Conservation (phyloP, 2,888 invertebrate species). For the Bunonema sp. region DNA sequence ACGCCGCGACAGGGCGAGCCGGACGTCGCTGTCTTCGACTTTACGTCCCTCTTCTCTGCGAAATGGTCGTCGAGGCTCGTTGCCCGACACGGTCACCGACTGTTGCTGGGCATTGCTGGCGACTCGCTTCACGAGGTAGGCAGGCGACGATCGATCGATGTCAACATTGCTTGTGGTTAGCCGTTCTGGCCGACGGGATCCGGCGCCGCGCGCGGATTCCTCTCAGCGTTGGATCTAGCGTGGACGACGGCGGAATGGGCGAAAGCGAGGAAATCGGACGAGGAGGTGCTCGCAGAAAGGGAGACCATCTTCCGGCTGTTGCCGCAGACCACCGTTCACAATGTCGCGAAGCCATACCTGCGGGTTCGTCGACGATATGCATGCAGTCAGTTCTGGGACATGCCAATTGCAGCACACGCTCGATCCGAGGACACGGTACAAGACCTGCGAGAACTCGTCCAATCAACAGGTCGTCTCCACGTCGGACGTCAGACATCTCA, state of each 20-base stretch:
- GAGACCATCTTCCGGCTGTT: constrained; percentile 76
- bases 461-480: too few species aligned
- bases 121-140: constrained; percentile 77
- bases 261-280: constrained; percentile 47
- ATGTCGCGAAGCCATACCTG: constrained; percentile 50
- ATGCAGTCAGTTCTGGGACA: background rate
- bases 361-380: background rate
- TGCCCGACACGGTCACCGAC: constrained; percentile 60
- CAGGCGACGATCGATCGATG: background rate
- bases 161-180: too few species aligned
- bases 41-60: constrained; percentile 93
- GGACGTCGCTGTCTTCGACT: constrained; percentile 95
- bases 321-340: constrained; percentile 90
- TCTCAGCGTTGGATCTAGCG: constrained; percentile 83
- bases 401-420: constrained; percentile 39
- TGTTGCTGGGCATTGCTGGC: constrained; percentile 78
- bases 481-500: too few species aligned
- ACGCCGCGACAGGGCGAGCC: constrained; percentile 43
- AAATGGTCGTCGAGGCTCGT: constrained; percentile 64
- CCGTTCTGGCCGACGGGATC: constrained; percentile 96
- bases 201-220: constrained; percentile 87
- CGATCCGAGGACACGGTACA: constrained; percentile 56
- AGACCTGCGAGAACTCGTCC: too few species aligned
- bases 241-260: constrained; percentile 72
- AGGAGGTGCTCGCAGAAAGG: constrained; percentile 68